Conservation (phyloP, 2,113 vertebrate genomes). For the Cebidichthys violaceus region DNA sequence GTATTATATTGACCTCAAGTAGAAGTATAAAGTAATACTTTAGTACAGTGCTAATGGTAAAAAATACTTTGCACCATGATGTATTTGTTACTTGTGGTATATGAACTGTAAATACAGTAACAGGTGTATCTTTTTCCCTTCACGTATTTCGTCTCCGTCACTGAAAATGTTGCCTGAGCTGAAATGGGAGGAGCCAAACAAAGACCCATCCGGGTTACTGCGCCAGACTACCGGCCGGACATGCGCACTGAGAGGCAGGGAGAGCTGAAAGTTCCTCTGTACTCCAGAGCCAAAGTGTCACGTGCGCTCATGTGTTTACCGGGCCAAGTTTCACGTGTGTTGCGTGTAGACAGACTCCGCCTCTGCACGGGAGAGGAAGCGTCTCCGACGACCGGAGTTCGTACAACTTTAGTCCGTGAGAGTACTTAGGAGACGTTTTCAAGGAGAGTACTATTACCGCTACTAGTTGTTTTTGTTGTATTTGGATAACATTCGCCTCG, state of each 20-base stretch:
- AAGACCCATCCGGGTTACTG: constrained; percentile 9
- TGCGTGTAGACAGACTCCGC: constrained; percentile 32
- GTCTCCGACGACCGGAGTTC: constrained; percentile 40
- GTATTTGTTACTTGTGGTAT: not conserved
- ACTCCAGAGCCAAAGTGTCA: constrained; percentile 37
- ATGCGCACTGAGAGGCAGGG: constrained; percentile 41
- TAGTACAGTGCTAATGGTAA: not conserved
- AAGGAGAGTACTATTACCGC: constrained; percentile 1
- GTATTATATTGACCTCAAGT: not conserved
- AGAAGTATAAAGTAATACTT: not conserved
- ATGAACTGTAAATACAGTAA: not conserved
- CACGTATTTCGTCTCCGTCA: not conserved
- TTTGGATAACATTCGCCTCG: no score
- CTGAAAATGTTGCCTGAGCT: not conserved
- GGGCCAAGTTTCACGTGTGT: constrained; percentile 55
- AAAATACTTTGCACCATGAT: not conserved
- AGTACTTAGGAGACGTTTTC: constrained; percentile 20
- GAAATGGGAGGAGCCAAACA: not conserved
- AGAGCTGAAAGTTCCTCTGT: constrained; percentile 53
- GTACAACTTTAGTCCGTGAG: constrained; percentile 50
- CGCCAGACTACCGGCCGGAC: not conserved
- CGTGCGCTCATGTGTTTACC: constrained; percentile 70
- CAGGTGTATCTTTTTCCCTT: not conserved
- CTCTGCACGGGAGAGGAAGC: not conserved
- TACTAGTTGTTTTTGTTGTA: not conserved